These are phyloP conservation scores for Cyanistes caeruleus DNA, from an alignment of 2,113 vertebrate genomes.

Conservation along the genomic window DNA sequence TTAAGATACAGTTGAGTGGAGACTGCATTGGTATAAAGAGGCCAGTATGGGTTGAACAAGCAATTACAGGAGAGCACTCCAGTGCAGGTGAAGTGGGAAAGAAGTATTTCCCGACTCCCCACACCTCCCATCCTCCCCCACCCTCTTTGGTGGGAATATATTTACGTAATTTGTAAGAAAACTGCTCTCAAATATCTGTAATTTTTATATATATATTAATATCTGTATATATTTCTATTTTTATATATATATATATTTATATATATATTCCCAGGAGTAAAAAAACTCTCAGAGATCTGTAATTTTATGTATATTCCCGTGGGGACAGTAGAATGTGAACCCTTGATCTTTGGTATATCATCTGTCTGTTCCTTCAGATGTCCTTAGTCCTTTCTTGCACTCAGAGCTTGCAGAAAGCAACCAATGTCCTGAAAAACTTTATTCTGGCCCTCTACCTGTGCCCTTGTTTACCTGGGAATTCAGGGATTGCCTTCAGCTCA, in stretches of 20 bases:
- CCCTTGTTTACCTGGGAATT: neutral
- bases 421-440: neutral
- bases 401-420: neutral
- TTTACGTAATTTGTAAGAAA: slow-evolving; percentile 9
- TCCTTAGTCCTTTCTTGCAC: neutral
- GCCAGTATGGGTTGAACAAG: neutral
- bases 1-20: neutral
- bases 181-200: neutral
- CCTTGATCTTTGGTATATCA: neutral
- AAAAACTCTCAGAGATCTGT: neutral
- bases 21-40: neutral
- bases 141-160: neutral
- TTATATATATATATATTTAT: no score
- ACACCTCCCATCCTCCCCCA: neutral
- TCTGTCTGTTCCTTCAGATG: neutral
- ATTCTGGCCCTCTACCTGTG: neutral
- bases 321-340: neutral
- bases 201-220: neutral
- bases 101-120: neutral
- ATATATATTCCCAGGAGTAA: neutral
- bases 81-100: neutral
- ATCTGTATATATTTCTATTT: no score
- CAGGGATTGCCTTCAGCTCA: neutral
- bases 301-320: neutral
- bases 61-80: neutral